Evolutionary conservation across 2,113 vertebrate genomes (phyloP).

Genomic region (Grammomys dolichurus): DNA sequence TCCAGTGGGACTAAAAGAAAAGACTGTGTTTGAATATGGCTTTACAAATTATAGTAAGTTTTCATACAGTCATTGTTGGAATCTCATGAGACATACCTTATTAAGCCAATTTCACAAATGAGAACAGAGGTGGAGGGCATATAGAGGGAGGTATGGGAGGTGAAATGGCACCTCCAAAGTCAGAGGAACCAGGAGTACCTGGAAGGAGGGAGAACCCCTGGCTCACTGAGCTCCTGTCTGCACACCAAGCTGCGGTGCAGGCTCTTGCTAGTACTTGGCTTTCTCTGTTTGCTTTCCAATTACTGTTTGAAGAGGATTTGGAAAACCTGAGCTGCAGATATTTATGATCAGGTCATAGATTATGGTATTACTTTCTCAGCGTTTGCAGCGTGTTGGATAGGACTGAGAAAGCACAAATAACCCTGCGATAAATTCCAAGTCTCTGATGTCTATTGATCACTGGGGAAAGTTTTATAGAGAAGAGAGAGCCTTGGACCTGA

Average conservation of each 20-base stretch:
- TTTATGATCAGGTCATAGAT: conserved; percentile 10
- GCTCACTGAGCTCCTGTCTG: neutral
- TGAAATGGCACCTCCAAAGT: neutral
- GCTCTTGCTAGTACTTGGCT: neutral
- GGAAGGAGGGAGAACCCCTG: neutral
- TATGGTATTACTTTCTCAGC: conserved; percentile 32
- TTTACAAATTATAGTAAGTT: neutral
- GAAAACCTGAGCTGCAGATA: neutral
- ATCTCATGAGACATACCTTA: neutral
- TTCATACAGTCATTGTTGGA: neutral
- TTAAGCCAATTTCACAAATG: neutral
- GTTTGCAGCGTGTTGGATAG: neutral
- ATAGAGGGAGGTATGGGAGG: too few species aligned
- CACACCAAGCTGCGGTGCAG: neutral
- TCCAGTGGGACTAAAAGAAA: neutral
- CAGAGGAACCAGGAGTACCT: neutral
- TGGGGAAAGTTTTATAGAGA: neutral
- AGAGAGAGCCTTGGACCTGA: neutral
- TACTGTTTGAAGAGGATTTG: conserved; percentile 48
- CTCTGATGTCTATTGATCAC: neutral
- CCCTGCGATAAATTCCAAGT: neutral
- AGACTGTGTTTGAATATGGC: conserved; percentile 14
- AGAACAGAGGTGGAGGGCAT: neutral
- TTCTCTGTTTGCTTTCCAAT: neutral
- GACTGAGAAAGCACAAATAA: conserved; percentile 13